Percentiles rank a stretch among this genome's conserved stretches.
phyloP scores from a whole-genome alignment of 2,888 invertebrate species.

The Temnothorax rugatulus region DNA sequence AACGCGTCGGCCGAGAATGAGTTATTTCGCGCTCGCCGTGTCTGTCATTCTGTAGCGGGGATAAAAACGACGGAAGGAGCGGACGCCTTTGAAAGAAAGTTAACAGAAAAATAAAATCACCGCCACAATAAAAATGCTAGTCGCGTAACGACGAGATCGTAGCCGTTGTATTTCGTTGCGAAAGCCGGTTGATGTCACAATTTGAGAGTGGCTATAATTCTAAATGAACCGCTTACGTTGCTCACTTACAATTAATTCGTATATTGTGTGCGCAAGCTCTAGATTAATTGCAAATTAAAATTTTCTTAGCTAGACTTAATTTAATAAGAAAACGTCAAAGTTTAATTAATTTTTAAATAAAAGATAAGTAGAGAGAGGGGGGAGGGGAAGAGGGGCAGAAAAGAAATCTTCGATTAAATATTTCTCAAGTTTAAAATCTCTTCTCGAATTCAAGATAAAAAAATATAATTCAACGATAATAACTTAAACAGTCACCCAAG shows the following conservation, averaged over 20 bases:
- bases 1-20: conserved; percentile 60
- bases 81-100: conserved; percentile 61
- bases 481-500: not conserved
- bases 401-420: not conserved
- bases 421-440: not conserved
- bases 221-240: not conserved
- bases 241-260: not conserved
- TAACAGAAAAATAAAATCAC: conserved; percentile 49
- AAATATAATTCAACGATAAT: not conserved
- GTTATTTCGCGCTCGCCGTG: conserved; percentile 65
- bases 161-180: not conserved
- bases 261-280: not conserved
- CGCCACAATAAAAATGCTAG: conserved; percentile 15
- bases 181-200: not conserved
- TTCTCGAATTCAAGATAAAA: not conserved
- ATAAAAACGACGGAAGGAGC: conserved; percentile 60
- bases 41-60: conserved; percentile 48
- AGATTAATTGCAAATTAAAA: conserved; percentile 9
- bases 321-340: not conserved
- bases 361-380: not conserved
- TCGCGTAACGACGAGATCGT: not conserved
- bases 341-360: not conserved
- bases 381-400: too few relatives aligned
- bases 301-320: not conserved
- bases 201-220: conserved; percentile 13